phyloP scores from a whole-genome alignment of 2,888 invertebrate species.

The Mesoligia furuncula region DNA sequence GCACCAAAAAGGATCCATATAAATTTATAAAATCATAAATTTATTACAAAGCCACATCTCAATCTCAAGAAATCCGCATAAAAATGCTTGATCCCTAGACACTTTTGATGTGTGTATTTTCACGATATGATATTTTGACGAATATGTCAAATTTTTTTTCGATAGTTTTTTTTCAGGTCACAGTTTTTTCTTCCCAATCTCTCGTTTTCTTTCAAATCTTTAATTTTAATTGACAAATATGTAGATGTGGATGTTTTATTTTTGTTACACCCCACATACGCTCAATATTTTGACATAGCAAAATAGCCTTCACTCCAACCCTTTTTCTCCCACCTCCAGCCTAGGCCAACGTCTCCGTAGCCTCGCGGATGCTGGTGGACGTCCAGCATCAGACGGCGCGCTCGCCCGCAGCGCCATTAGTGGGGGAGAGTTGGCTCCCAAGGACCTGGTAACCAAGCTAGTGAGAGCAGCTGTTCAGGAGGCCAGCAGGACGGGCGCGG shows the following conservation, averaged over 20 bases:
- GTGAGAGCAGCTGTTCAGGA: conserved; percentile 93
- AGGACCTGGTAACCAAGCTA: conserved; percentile 94
- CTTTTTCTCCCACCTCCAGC: conserved; percentile 77
- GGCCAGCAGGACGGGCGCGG: conserved; percentile 91
- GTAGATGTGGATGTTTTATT: not conserved
- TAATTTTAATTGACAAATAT: not conserved
- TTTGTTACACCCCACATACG: not conserved
- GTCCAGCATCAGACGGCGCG: conserved; percentile 91
- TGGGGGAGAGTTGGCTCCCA: conserved; percentile 95
- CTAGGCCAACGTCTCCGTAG: conserved; percentile 94
- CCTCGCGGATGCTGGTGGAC: conserved; percentile 92
- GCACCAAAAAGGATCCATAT: too few species aligned
- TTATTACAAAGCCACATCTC: too few species aligned
- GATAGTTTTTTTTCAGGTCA: too few species aligned
- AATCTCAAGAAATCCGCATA: too few species aligned
- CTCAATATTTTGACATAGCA: not conserved
- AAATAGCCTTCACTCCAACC: not conserved
- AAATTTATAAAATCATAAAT: too few species aligned
- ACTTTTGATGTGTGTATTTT: too few species aligned
- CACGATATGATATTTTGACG: too few species aligned
- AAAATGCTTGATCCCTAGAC: too few species aligned
- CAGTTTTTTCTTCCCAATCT: not conserved
- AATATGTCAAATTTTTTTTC: too few species aligned
- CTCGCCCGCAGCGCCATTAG: conserved; percentile 93
- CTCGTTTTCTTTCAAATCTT: not conserved